Base-by-base conservation (phyloP, 2,797 vertebrate species). In the Emys orbicularis region DNA sequence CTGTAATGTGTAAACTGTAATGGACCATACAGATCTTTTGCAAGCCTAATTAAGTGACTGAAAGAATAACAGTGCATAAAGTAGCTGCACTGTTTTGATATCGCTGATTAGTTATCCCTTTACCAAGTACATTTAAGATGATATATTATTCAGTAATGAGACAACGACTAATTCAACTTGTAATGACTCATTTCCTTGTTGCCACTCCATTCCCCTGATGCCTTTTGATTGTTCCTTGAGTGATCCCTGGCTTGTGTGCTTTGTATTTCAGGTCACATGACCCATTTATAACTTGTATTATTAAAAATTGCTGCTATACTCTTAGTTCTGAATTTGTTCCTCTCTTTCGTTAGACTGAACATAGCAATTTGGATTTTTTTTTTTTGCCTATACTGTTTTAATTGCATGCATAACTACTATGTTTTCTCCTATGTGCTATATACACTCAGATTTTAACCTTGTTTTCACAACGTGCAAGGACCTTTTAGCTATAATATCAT, bases 11-110 rank as follows among this genome's bases (percentile, higher is more conserved):
- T 90, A 93, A 94, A 90, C 83, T 91, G 80, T 86, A 76, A 90
- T 85, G 74, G 56, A 52, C 53, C 79, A 74, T 90, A 94, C 2
- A 2, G 88, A 79, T 79, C 94, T 95, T 94, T 95, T 94, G 86
- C 37, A 87, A 97, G 44, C 84, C 31, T 97, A 93, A 97, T 95
- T 96, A 97, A 90, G 90, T 95, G 94, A 94, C 72, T 52, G 89
- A 83, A 94, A 90, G 54, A 90, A 93, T 50, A 88, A 83, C 41
- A 90, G 19, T 50, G 25, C 27, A 31, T 37, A 65, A 81, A 81
- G 44, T 84, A 86, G 82, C 54, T 89, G 56, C 7, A 5, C 94
- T 86, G 93, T 96, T 97, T 97, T 96, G 95, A 93, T 96, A 83
- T 89, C 92, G 86, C 90, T 96, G 68, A 89, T 97, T 84, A 96